Evolutionary conservation across 2,888 invertebrate species (phyloP).

Genomic region (Dioctria linearis): DNA sequence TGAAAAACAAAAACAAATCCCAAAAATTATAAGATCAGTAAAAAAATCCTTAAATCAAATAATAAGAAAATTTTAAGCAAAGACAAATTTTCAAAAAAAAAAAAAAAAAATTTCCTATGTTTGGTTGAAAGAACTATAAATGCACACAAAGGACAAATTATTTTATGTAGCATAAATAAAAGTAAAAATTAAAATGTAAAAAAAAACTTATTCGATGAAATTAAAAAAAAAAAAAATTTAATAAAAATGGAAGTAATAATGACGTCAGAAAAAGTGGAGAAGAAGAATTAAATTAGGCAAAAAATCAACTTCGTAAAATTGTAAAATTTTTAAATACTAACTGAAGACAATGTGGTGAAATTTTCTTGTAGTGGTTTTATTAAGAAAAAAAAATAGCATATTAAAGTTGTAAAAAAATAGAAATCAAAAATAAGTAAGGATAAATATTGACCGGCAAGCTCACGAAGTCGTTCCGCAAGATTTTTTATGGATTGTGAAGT

Average conservation of each 20-base stretch:
- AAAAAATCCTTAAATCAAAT: slow-evolving; percentile 17
- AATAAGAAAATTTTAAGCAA: background rate
- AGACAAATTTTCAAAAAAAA: background rate
- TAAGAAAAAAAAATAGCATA: slow-evolving; percentile 42
- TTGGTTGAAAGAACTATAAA: background rate
- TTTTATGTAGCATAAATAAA: slow-evolving; percentile 37
- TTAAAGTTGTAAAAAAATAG: slow-evolving; percentile 51
- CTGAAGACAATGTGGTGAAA: slow-evolving; percentile 17
- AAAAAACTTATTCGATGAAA: slow-evolving; percentile 37
- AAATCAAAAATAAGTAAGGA: too few relatives aligned
- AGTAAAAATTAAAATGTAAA: background rate
- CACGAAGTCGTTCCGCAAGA: too few relatives aligned
- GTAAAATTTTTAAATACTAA: slow-evolving; percentile 34
- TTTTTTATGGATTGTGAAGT: too few relatives aligned
- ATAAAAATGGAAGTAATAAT: slow-evolving; percentile 14
- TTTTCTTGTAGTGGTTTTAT: slow-evolving; percentile 47
- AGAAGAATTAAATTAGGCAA: slow-evolving; percentile 4
- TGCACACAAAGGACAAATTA: slow-evolving; percentile 7
- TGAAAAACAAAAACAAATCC: slow-evolving; percentile 33
- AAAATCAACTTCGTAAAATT: slow-evolving; percentile 45
- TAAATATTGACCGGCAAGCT: too few relatives aligned
- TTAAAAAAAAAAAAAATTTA: slow-evolving; percentile 30
- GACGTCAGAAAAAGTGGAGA: too few relatives aligned
- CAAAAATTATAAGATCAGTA: slow-evolving; percentile 18
- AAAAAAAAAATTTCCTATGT: background rate